Evolutionary conservation across 2,888 invertebrate genomes (phyloP).

Genomic region (Ophioninae sp.): DNA sequence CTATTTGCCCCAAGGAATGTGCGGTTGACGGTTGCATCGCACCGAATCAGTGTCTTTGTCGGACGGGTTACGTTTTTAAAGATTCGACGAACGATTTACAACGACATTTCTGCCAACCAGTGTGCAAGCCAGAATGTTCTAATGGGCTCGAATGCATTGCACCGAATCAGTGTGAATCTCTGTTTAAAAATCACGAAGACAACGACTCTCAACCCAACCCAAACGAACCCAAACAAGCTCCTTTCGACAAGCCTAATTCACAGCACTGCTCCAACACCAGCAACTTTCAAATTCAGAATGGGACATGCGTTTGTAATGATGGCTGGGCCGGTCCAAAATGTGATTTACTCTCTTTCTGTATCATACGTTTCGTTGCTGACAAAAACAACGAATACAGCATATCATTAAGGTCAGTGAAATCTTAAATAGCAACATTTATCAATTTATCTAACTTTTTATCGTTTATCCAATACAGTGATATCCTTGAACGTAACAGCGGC

Average conservation of each 20-base stretch:
- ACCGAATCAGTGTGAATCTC: conserved; percentile 55
- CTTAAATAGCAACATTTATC: neutral
- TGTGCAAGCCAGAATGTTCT: conserved; percentile 81
- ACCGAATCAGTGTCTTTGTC: conserved; percentile 68
- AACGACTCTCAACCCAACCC: neutral
- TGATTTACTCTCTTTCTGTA: conserved; percentile 28
- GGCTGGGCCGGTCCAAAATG: conserved; percentile 42
- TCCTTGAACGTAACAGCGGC: conserved; percentile 1
- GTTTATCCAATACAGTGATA: conserved; percentile 4
- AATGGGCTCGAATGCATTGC: conserved; percentile 76
- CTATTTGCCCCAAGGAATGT: conserved; percentile 75
- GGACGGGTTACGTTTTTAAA: conserved; percentile 58
- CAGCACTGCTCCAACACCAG: conserved; percentile 10
- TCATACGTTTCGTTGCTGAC: neutral
- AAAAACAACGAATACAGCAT: conserved; percentile 14
- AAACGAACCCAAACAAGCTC: no score
- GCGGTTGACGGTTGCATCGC: conserved; percentile 68
- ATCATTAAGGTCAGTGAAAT: conserved; percentile 27
- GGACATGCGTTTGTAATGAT: conserved; percentile 24
- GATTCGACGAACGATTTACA: conserved; percentile 14
- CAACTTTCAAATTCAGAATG: conserved; percentile 16
- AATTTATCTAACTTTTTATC: neutral
- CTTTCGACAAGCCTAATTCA: neutral
- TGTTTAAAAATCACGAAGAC: conserved; percentile 9
- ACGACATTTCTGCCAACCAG: conserved; percentile 68